phyloP scores from a whole-genome alignment of 1,140 invertebrate genomes.

The Drosophila bipectinata region DNA sequence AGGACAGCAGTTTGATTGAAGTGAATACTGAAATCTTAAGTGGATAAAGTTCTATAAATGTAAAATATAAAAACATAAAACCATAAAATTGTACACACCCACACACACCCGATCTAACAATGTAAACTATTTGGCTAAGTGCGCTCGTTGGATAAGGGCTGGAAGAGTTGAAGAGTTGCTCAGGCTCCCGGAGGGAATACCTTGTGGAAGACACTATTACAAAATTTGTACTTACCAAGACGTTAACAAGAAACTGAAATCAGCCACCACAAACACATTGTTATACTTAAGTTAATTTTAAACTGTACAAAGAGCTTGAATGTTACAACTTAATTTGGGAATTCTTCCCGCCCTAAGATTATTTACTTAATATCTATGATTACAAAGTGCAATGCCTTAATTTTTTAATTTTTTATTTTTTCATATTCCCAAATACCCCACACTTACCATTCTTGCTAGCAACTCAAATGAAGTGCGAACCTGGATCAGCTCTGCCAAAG shows the following conservation, averaged over 20 bases:
- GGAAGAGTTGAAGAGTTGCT: slow-evolving; percentile 55
- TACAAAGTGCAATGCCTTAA: slow-evolving; percentile 21
- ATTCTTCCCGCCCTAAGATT: slow-evolving; percentile 28
- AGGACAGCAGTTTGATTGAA: neutral
- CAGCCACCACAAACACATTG: slow-evolving; percentile 22
- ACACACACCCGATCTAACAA: slow-evolving; percentile 9
- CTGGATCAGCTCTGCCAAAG: slow-evolving; percentile 19
- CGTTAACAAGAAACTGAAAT: slow-evolving; percentile 13
- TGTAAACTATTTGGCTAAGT: slow-evolving; percentile 35
- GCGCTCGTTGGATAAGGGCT: slow-evolving; percentile 8
- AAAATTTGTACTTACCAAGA: slow-evolving; percentile 49
- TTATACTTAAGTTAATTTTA: slow-evolving; percentile 49
- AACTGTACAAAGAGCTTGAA: slow-evolving; percentile 19
- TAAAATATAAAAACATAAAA: slow-evolving; percentile 35
- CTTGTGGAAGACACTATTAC: slow-evolving; percentile 15
- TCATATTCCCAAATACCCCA: neutral
- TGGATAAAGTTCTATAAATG: slow-evolving; percentile 35
- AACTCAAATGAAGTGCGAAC: slow-evolving; percentile 4
- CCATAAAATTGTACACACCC: slow-evolving; percentile 12
- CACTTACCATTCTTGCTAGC: slow-evolving; percentile 1
- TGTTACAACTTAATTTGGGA: slow-evolving; percentile 30
- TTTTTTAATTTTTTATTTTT: slow-evolving; percentile 8
- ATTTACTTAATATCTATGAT: slow-evolving; percentile 7
- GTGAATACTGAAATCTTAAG: slow-evolving; percentile 32
- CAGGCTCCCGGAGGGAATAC: neutral